Base-by-base conservation (phyloP, 1,140 invertebrate genomes). In the Doryteuthis pealeii region DNA sequence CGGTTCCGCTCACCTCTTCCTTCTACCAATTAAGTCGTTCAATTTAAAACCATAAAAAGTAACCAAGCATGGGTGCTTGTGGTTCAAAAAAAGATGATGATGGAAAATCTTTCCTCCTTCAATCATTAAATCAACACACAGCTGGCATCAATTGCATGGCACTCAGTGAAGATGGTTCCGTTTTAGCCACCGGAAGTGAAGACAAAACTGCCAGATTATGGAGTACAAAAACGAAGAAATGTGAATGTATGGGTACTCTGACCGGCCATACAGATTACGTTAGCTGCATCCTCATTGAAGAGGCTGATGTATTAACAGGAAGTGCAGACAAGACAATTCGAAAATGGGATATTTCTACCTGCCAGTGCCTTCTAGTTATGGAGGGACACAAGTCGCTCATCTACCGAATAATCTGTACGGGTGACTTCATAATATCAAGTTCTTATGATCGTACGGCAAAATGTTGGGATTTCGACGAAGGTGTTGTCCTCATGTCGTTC, bases 341-440 rank as follows among this genome's bases (percentile, higher is more conserved):
- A 69, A 90, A 91, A 81, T 91, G 90, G 90, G 88, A 90, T 78
- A 89, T 91, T 45, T 87, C 86, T 71, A 88, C 86, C 35, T 90
- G 87, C 70, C 87, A 90, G 74, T 90, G 90, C 74, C 73, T 90
- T 22, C 81, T 85, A 31, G 84, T 89, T 6, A 87, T 89, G 74
- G 78, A 79, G 12, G 90, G 90, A 40, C 90, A 91, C 81, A 85
- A 78, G 6, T 87, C 88, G 10, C 84, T 90, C 3, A 86, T 91
- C 8, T 89, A 89, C 74, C 84, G 90, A 15, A 83, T 90, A 66
- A 87, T 91, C n/a, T 89, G 88, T 70, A 90, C 88, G 1, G 89
- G 89, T 8, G 88, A 90, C 75, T 90, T 90, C 75, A 82, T 91
- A 54, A 89, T 91, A 74, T 89, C 88, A 35, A 87, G 89, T 68